Conservation (phyloP, 1,140 invertebrate species). For the Drosophila lacertosa region DNA sequence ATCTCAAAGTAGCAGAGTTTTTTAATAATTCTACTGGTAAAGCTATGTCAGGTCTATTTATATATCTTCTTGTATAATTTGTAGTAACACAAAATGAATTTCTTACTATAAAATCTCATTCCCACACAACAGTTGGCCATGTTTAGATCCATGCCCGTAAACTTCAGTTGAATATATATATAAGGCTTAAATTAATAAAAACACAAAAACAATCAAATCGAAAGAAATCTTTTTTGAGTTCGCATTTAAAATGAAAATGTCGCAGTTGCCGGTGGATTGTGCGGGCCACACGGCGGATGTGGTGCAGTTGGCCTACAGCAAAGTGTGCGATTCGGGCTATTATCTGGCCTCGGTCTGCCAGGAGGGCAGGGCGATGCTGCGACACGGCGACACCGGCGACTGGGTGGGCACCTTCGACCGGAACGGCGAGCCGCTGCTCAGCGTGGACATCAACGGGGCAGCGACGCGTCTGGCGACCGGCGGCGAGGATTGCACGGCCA, state of each 20-base stretch:
- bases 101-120: no score
- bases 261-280: constrained; percentile 88
- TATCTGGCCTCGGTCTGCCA: constrained; percentile 93
- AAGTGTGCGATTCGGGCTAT: constrained; percentile 94
- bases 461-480: constrained; percentile 95
- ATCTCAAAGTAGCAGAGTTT: no score
- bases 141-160: no score
- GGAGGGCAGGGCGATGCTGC: constrained; percentile 98
- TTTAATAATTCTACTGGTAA: no score
- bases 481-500: constrained; percentile 96
- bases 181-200: neutral
- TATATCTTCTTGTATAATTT: no score
- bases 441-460: constrained; percentile 94
- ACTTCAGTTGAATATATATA: no score
- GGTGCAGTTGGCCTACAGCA: constrained; percentile 96
- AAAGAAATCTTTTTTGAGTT: neutral
- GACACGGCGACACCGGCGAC: constrained; percentile 98
- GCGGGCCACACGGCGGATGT: constrained; percentile 97
- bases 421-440: constrained; percentile 98
- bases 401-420: constrained; percentile 98
- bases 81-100: no score
- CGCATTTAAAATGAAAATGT: constrained; percentile 9
- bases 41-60: no score
- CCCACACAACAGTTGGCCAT: neutral
- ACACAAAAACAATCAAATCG: neutral